These are phyloP conservation scores for Vanessa atalanta DNA, from an alignment of 1,140 invertebrate species.

Conservation along the genomic window DNA sequence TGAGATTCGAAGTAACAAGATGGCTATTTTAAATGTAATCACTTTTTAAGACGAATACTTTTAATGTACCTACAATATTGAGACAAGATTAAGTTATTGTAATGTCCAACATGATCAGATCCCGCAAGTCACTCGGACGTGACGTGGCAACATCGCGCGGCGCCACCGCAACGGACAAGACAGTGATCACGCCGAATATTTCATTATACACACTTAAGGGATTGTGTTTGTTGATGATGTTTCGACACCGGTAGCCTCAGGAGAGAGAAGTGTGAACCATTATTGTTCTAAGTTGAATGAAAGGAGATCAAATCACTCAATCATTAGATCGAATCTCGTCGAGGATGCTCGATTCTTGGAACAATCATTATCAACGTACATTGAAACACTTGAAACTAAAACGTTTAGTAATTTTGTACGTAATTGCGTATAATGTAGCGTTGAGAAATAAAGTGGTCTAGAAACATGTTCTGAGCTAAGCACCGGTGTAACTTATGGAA, in stretches of 20 bases:
- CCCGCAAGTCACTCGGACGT: background rate
- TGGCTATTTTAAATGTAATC: too few relatives aligned
- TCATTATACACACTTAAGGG: conserved; percentile 9
- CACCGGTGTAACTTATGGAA: background rate
- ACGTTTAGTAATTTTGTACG: background rate
- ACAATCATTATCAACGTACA: background rate
- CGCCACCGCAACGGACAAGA: background rate
- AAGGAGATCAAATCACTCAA: background rate
- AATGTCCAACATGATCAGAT: background rate
- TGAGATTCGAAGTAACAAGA: too few relatives aligned
- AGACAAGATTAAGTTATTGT: conserved; percentile 2
- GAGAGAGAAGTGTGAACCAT: background rate
- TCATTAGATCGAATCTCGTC: too few relatives aligned
- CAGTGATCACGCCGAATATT: conserved; percentile 6
- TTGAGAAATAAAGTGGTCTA: background rate
- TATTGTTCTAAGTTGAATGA: conserved; percentile 8
- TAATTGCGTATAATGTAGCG: background rate
- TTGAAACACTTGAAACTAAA: background rate
- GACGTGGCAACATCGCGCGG: background rate
- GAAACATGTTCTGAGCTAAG: background rate
- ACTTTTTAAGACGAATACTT: too few relatives aligned
- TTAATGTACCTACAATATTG: too few relatives aligned
- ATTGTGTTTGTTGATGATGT: conserved; percentile 14
- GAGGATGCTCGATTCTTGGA: too few relatives aligned
- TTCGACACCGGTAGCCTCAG: background rate